Evolutionary conservation across 1,140 invertebrate species (phyloP).

Genomic region (Drosophila bifasciata): DNA sequence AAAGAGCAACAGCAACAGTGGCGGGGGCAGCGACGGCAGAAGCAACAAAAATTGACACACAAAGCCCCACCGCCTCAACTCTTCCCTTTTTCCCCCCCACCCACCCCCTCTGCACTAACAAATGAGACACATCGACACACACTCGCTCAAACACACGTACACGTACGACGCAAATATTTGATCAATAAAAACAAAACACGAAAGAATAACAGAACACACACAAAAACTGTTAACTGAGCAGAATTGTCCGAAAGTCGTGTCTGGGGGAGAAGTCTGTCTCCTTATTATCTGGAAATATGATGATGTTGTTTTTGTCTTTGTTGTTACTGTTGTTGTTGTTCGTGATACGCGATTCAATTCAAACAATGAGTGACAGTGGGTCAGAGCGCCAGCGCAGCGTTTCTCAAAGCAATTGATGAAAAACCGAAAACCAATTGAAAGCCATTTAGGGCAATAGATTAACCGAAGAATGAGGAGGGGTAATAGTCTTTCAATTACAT

Average conservation of each 20-base stretch:
- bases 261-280: too few relatives aligned
- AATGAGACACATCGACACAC: constrained; percentile 30
- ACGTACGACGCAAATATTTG: constrained; percentile 64
- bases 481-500: constrained; percentile 77
- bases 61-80: constrained; percentile 28
- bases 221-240: too few relatives aligned
- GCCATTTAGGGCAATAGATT: constrained; percentile 55
- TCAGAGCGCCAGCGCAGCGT: constrained; percentile 49
- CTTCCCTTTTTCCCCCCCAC: too few relatives aligned
- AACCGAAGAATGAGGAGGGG: constrained; percentile 24
- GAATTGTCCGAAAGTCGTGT: too few relatives aligned
- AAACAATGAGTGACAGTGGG: not conserved
- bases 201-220: constrained; percentile 10
- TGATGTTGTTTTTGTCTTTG: not conserved
- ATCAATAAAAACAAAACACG: constrained; percentile 64
- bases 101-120: not conserved
- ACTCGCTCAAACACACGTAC: constrained; percentile 15
- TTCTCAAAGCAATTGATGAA: constrained; percentile 36
- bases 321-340: too few relatives aligned
- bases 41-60: constrained; percentile 37
- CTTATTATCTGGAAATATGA: too few relatives aligned
- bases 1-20: constrained; percentile 4
- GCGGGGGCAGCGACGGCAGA: constrained; percentile 4
- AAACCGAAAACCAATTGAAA: constrained; percentile 57
- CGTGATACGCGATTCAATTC: too few relatives aligned